phyloP scores from a whole-genome alignment of 2,797 vertebrate genomes.

The Brotula barbata region DNA sequence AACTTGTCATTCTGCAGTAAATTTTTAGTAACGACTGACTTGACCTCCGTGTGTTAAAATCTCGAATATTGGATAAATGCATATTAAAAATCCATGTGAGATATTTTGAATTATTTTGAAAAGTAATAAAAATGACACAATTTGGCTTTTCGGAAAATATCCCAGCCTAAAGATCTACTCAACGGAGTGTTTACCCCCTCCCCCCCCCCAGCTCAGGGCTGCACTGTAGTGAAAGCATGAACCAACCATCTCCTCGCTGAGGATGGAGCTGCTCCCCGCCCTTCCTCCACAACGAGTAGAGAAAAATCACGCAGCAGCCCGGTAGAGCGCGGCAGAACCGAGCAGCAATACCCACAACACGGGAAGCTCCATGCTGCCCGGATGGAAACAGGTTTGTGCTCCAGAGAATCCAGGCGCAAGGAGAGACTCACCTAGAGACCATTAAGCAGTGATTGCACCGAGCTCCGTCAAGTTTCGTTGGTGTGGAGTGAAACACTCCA shows the following conservation, averaged over 20 bases:
- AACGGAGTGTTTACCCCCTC: no score
- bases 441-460: slow-evolving; percentile 36
- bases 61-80: no score
- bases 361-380: slow-evolving; percentile 22
- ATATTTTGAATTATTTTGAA: no score
- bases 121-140: no score
- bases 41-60: no score
- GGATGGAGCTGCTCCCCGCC: slow-evolving; percentile 23
- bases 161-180: no score
- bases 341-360: slow-evolving; percentile 13
- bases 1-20: no score
- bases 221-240: no score
- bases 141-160: no score
- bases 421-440: slow-evolving; percentile 41
- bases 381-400: slow-evolving; percentile 35
- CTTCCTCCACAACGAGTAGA: slow-evolving; percentile 45
- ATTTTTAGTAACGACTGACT: no score
- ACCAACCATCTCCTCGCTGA: no score
- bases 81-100: no score
- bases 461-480: slow-evolving; percentile 49
- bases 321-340: slow-evolving; percentile 50
- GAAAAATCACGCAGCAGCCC: slow-evolving; percentile 44
- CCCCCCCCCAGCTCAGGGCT: not conserved
- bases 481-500: slow-evolving; percentile 54
- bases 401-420: slow-evolving; percentile 39